Base-by-base conservation (phyloP, 2,888 invertebrate genomes). In the Cantharis rufa region DNA sequence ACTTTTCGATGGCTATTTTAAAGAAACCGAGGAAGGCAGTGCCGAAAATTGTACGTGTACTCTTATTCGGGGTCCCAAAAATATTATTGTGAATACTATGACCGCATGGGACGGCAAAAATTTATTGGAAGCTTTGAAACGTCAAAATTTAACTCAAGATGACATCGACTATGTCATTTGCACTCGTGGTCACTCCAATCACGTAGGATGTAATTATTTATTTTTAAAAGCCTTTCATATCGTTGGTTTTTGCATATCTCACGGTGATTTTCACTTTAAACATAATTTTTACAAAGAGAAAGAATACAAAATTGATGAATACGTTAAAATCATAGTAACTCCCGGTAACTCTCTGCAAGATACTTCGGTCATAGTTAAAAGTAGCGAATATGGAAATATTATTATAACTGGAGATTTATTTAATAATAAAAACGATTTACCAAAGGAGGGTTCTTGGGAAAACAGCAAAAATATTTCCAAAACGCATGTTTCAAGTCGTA, bases 171-270 rank as follows among this genome's bases (percentile, higher is more conserved):
- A 91, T 86, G 94, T 96, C 0, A 89, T 98, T 62, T 95, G 95
- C 81, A 96, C 97, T 10, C 98, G 98, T 88, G 96, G 97, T 0
- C 98, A 98, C 88, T 94, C 96, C 0, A 98, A 98, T 88, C 98
- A 98, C 84, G 92, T 93, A 80, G 98, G 98, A 66, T 98, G 98
- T 86, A 95, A 98, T 85, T 96, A 98, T 88, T 90, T 98, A 11
- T 98, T 98, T 86, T 88, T 92, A 24, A 91, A 93, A 74, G 96
- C 97, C 4, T 85, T 84, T 62, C 97, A 97, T 84, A 93, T 98
- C 80, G 94, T 98, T 13, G 97, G 96, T 1, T 91, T 90, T 80
- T 93, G 92, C 83, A 90, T 96, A 48, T 96, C 95, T 21, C 89
- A 89, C 74, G 89, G 90, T 78, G 93, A 96, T 81, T 89, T 89